Conservation (phyloP, 2,797 vertebrate genomes). For the Oreochromis grahami region DNA sequence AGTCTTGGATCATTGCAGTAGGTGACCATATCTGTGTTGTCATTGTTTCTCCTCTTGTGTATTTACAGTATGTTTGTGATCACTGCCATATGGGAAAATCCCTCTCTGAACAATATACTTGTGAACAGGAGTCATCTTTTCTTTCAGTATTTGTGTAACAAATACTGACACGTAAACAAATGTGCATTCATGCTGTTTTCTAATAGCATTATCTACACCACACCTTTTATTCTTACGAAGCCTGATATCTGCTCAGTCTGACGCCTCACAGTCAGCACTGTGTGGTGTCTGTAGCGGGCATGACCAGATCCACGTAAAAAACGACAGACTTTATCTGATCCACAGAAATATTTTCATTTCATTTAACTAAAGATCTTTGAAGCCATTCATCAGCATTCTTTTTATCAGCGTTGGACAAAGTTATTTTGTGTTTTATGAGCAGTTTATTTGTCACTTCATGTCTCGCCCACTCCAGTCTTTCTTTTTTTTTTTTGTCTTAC, state of each 20-base stretch:
- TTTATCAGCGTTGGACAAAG: background rate
- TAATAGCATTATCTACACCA: background rate
- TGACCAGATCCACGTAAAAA: background rate
- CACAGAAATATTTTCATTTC: background rate
- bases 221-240: background rate
- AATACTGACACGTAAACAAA: background rate
- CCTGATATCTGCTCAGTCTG: background rate
- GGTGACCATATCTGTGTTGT: background rate
- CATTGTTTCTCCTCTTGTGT: background rate
- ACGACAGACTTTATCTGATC: background rate
- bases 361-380: background rate
- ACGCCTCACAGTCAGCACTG: background rate
- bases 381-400: background rate
- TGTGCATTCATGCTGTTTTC: background rate
- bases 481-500: background rate
- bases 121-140: background rate
- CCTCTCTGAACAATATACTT: background rate
- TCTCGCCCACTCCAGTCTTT: background rate
- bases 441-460: background rate
- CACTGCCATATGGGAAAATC: background rate
- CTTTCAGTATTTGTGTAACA: background rate
- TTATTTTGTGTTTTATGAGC: background rate
- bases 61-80: background rate
- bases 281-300: rapidly evolving
- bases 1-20: no score